phyloP scores from a whole-genome alignment of 2,797 vertebrate species.

The Gymnothorax reevesii region DNA sequence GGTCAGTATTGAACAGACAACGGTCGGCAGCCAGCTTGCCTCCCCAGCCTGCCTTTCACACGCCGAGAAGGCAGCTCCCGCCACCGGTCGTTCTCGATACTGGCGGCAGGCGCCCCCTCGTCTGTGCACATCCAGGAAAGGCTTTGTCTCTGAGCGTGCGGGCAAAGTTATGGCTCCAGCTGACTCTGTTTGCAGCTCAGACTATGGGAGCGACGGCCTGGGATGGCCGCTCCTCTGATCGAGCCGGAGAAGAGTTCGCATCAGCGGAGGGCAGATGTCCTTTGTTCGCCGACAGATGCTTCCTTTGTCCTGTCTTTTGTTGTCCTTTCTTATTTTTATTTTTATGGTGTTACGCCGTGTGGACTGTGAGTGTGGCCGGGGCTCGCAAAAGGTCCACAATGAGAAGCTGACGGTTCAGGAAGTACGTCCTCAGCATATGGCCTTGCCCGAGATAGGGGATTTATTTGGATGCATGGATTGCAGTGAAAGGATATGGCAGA shows the following conservation, averaged over 20 bases:
- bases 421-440: slow-evolving; percentile 9
- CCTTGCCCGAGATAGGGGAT: neutral
- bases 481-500: slow-evolving; percentile 2
- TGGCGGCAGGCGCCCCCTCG: neutral
- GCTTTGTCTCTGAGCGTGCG: neutral
- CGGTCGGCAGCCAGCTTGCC: slow-evolving; percentile 19
- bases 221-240: neutral
- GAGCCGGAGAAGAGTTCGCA: neutral
- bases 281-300: slow-evolving; percentile 20
- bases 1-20: neutral
- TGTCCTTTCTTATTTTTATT: slow-evolving; percentile 4
- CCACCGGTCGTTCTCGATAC: neutral
- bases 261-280: slow-evolving; percentile 6
- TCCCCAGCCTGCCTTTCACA: neutral
- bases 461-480: neutral
- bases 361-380: slow-evolving; percentile 7
- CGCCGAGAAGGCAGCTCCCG: neutral
- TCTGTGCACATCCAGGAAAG: neutral
- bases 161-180: neutral
- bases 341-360: slow-evolving; percentile 10
- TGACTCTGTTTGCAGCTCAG: neutral
- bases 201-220: slow-evolving; percentile 11
- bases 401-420: neutral
- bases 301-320: slow-evolving; percentile 7
- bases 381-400: neutral